These are phyloP conservation scores for Chesias legatella DNA, from an alignment of 2,888 invertebrate genomes.

Conservation along the genomic window DNA sequence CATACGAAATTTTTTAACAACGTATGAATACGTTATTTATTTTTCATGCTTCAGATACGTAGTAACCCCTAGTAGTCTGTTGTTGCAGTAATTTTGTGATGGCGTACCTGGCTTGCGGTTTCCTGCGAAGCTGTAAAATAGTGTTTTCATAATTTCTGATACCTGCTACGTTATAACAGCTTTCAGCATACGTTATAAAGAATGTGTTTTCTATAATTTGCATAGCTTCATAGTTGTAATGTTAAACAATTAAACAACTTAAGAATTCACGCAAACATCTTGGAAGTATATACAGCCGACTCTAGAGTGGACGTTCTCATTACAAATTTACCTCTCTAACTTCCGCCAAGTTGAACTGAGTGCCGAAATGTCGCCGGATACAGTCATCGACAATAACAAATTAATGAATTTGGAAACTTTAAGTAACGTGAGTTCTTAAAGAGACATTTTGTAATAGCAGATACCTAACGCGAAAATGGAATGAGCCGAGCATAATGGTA, in stretches of 20 bases:
- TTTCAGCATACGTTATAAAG: too few relatives aligned
- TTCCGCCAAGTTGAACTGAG: conserved; percentile 8
- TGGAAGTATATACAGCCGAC: not conserved
- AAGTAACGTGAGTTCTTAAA: too few relatives aligned
- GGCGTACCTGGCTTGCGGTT: conserved; percentile 1
- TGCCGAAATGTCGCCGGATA: conserved; percentile 11
- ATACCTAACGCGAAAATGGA: too few relatives aligned
- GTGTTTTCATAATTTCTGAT: too few relatives aligned
- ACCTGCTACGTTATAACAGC: too few relatives aligned
- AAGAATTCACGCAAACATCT: not conserved
- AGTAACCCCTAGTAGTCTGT: too few relatives aligned
- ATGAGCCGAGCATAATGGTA: too few relatives aligned
- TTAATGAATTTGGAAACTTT: too few relatives aligned
- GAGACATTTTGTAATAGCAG: too few relatives aligned
- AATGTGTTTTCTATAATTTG: too few relatives aligned
- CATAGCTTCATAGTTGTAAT: too few relatives aligned
- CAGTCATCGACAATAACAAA: not conserved
- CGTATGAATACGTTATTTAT: too few relatives aligned
- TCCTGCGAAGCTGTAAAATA: conserved; percentile 4
- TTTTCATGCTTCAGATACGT: conserved; percentile 4
- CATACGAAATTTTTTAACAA: conserved; percentile 1
- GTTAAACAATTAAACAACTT: not conserved
- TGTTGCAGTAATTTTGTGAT: conserved; percentile 3
- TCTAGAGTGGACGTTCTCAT: conserved; percentile 14
- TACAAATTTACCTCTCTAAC: conserved; percentile 13